These are phyloP conservation scores for Agrotis segetum DNA, from an alignment of 2,888 invertebrate species.

Conservation along the genomic window DNA sequence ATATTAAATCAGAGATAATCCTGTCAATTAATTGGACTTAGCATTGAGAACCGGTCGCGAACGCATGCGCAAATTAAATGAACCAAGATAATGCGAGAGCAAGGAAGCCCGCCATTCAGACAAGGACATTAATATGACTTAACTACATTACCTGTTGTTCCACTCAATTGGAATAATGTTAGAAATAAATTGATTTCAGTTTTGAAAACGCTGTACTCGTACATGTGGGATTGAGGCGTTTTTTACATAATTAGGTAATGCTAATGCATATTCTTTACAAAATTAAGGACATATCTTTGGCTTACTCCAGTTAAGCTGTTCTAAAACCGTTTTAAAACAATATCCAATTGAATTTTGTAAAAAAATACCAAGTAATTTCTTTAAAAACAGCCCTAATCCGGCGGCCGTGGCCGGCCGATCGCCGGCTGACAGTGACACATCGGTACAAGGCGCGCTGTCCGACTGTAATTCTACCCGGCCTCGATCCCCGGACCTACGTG, in stretches of 20 bases:
- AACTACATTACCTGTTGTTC: slow-evolving; percentile 68
- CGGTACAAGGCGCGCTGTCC: slow-evolving; percentile 89
- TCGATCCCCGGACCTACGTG: slow-evolving; percentile 69
- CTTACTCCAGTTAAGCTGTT: not conserved
- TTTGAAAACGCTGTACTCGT: slow-evolving; percentile 14
- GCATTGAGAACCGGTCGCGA: slow-evolving; percentile 86
- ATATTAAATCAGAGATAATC: slow-evolving; percentile 91
- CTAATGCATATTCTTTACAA: not conserved
- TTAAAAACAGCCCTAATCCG: slow-evolving; percentile 87
- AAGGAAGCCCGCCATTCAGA: slow-evolving; percentile 73
- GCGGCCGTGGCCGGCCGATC: slow-evolving; percentile 79
- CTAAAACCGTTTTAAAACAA: slow-evolving; percentile 26
- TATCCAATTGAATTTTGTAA: slow-evolving; percentile 38
- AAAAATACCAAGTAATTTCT: slow-evolving; percentile 82
- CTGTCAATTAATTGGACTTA: slow-evolving; percentile 91
- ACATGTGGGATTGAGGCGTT: not conserved
- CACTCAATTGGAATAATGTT: slow-evolving; percentile 36
- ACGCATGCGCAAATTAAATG: slow-evolving; percentile 86
- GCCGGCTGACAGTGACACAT: slow-evolving; percentile 90
- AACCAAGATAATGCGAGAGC: slow-evolving; percentile 79
- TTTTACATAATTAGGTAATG: not conserved
- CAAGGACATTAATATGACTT: slow-evolving; percentile 77
- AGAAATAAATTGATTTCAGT: slow-evolving; percentile 32
- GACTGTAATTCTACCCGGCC: slow-evolving; percentile 89
- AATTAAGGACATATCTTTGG: not conserved